Evolutionary conservation across 2,888 invertebrate genomes (phyloP).

Genomic region (Drosophila colorata): DNA sequence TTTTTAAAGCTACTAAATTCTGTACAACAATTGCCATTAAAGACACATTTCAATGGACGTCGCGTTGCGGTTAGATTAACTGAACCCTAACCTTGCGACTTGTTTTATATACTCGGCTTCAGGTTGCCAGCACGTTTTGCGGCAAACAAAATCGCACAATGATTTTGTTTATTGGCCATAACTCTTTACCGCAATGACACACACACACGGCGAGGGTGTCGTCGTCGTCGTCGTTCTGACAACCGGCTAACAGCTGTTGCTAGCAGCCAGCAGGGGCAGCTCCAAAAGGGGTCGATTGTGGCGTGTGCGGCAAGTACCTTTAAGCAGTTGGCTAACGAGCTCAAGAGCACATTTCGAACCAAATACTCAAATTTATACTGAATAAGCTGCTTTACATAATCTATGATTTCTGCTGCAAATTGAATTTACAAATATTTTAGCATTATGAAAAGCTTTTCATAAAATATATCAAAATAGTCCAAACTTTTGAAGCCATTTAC

Average conservation of each 20-base stretch:
- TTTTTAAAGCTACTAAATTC: conserved; percentile 55
- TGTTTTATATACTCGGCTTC: conserved; percentile 53
- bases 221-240: conserved; percentile 2
- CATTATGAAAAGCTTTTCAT: neutral
- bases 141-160: conserved; percentile 55
- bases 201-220: conserved; percentile 17
- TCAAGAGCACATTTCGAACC: conserved; percentile 2
- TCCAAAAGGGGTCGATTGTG: conserved; percentile 12
- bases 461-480: neutral
- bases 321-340: conserved; percentile 27
- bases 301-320: conserved; percentile 21
- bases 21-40: conserved; percentile 72
- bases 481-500: neutral
- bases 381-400: conserved; percentile 38
- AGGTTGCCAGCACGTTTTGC: conserved; percentile 54
- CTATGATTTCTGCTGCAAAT: conserved; percentile 13
- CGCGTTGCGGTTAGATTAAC: conserved; percentile 61
- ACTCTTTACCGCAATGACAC: conserved; percentile 71
- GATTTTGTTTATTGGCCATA: conserved; percentile 81
- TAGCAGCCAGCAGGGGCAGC: neutral
- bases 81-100: conserved; percentile 25
- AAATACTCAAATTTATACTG: neutral
- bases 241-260: conserved; percentile 22
- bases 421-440: neutral
- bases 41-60: conserved; percentile 66